A percentile compares a stretch with the other conserved stretches of the same genome.
Conservation (phyloP, 2,888 invertebrate species). For the Octodonta nipae region DNA sequence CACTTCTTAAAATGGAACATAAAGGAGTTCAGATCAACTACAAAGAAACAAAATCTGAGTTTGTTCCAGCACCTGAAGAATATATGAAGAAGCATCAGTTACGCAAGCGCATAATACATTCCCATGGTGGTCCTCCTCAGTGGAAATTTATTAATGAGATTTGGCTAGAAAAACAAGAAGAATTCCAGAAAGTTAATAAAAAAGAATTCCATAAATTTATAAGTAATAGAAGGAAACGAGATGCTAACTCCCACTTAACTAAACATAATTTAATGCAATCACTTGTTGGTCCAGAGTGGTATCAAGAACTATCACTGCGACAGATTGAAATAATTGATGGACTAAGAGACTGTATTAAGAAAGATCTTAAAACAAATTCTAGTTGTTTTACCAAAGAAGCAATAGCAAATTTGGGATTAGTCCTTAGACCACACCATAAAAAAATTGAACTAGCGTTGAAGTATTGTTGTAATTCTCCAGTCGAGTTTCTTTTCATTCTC, state of each 20-base stretch:
- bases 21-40: background rate
- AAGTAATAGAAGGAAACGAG: constrained; percentile 4
- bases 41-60: background rate
- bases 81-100: background rate
- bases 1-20: background rate
- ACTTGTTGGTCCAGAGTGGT: constrained; percentile 30
- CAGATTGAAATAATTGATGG: constrained; percentile 25
- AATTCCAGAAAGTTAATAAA: constrained; percentile 12
- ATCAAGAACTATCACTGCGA: constrained; percentile 29
- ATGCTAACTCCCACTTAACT: background rate
- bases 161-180: constrained; percentile 15
- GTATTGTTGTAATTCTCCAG: constrained; percentile 25
- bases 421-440: constrained; percentile 20
- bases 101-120: background rate
- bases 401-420: constrained; percentile 26
- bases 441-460: constrained; percentile 24
- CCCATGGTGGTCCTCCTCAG: constrained; percentile 21
- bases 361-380: constrained; percentile 19
- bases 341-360: constrained; percentile 14
- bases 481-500: constrained; percentile 31
- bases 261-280: background rate
- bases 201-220: constrained; percentile 9
- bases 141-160: constrained; percentile 25
- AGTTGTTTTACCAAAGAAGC: constrained; percentile 22
- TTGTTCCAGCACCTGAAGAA: background rate